These are phyloP conservation scores for Manis pentadactyla DNA, from an alignment of 2,797 vertebrate genomes.

Conservation along the genomic window DNA sequence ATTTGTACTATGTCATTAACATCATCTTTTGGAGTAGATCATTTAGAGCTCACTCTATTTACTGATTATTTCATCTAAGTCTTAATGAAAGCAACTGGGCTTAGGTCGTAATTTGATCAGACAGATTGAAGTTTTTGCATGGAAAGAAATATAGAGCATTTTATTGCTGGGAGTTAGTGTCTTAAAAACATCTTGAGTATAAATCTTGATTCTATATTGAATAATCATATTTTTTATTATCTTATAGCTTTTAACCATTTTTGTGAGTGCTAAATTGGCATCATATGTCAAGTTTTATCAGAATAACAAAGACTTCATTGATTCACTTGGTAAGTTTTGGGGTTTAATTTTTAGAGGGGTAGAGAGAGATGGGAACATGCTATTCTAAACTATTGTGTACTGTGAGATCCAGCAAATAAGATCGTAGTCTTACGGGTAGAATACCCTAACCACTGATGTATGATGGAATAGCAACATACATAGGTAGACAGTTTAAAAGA, in stretches of 20 bases:
- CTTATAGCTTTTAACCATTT: constrained; percentile 96
- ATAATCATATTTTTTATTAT: constrained; percentile 24
- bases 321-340: constrained; percentile 96
- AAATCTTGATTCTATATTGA: constrained; percentile 51
- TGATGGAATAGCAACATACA: background rate
- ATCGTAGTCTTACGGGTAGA: background rate
- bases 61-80: constrained; percentile 26
- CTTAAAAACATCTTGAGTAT: constrained; percentile 36
- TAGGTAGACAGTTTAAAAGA: background rate
- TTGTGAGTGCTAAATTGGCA: constrained; percentile 96
- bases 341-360: background rate
- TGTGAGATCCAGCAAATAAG: background rate
- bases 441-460: background rate
- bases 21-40: background rate
- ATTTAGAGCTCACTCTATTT: constrained; percentile 19
- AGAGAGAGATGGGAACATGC: background rate
- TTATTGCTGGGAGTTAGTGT: background rate
- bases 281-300: constrained; percentile 99
- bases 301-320: constrained; percentile 99
- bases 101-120: constrained; percentile 51
- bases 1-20: background rate
- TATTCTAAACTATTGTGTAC: background rate
- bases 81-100: background rate
- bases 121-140: background rate
- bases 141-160: constrained; percentile 16